These are phyloP conservation scores for Noctilio leporinus DNA, from an alignment of 2,113 vertebrate genomes.

Conservation along the genomic window DNA sequence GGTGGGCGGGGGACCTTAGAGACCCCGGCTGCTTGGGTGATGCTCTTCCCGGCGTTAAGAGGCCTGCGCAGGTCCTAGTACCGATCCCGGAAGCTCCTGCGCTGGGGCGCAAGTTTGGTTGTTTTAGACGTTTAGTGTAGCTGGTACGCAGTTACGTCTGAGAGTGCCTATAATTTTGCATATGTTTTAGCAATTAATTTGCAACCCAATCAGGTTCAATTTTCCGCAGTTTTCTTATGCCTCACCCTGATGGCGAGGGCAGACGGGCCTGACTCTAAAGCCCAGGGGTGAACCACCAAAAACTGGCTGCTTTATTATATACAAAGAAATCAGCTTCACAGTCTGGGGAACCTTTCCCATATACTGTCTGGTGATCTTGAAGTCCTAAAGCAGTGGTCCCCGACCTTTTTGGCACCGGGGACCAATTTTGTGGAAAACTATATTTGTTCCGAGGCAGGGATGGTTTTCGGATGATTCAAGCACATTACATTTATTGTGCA, in stretches of 20 bases:
- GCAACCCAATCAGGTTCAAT: neutral
- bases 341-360: neutral
- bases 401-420: too few species aligned
- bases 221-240: neutral
- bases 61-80: rapidly evolving
- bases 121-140: neutral
- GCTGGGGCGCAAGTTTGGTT: rapidly evolving
- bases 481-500: too few species aligned
- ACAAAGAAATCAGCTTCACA: neutral
- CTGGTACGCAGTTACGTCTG: too few species aligned
- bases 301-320: neutral
- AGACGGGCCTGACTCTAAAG: neutral
- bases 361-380: neutral
- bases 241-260: neutral
- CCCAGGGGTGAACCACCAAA: neutral
- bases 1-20: rapidly evolving
- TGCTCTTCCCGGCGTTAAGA: rapidly evolving
- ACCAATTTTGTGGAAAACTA: too few species aligned
- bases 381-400: neutral
- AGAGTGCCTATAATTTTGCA: neutral
- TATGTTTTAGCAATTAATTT: neutral
- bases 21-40: rapidly evolving
- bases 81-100: rapidly evolving
- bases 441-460: too few species aligned
- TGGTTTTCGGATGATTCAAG: too few species aligned